These are phyloP conservation scores for Morphnarchus princeps DNA, from an alignment of 2,113 vertebrate genomes.

Conservation along the genomic window DNA sequence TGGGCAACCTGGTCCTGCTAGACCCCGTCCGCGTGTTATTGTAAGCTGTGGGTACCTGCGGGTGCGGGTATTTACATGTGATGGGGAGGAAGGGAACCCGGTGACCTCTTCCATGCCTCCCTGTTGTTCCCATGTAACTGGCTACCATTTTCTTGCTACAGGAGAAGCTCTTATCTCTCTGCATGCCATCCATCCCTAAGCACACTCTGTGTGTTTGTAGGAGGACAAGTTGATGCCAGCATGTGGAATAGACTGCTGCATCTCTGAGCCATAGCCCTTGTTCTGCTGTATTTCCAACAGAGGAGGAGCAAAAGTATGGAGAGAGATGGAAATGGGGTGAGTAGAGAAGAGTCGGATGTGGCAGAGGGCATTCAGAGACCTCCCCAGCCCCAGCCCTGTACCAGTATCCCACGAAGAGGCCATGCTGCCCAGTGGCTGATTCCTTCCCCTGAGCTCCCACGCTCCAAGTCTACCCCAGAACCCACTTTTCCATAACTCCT, in stretches of 20 bases:
- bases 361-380: not conserved
- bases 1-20: not conserved
- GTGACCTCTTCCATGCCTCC: not conserved
- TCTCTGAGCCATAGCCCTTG: not conserved
- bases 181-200: not conserved
- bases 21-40: rapidly evolving
- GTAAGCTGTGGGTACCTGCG: not conserved
- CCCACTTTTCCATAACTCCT: not conserved
- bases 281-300: not conserved
- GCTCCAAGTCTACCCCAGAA: not conserved
- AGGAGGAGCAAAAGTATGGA: not conserved
- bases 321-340: not conserved
- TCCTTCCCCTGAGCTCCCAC: not conserved
- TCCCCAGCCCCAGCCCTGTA: not conserved
- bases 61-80: not conserved
- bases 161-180: not conserved
- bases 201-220: not conserved
- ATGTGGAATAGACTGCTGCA: not conserved
- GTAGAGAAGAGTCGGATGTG: not conserved
- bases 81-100: not conserved
- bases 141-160: not conserved
- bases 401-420: not conserved
- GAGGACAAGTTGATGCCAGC: rapidly evolving
- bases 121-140: not conserved
- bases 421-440: not conserved